Percentiles rank a stretch among this genome's conserved stretches.
Conservation (phyloP, 2,888 invertebrate species). For the Drosophila neotestacea region DNA sequence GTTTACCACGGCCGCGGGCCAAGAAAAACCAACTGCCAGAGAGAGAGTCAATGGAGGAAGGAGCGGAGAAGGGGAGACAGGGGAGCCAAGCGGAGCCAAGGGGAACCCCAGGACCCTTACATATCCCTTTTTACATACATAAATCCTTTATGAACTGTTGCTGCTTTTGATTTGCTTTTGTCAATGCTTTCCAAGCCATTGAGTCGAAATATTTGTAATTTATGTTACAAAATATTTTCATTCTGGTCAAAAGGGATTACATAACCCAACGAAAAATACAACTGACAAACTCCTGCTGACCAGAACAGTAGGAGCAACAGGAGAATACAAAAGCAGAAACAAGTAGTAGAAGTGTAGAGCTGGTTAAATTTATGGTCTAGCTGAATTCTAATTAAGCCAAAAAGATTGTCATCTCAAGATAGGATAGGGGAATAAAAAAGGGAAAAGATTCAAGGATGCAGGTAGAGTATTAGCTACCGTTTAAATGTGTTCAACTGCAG, state of each 20-base stretch:
- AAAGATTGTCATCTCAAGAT: conserved; percentile 59
- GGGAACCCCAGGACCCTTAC: conserved; percentile 25
- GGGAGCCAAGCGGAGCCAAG: background rate
- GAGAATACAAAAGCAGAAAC: background rate
- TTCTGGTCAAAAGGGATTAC: conserved; percentile 46
- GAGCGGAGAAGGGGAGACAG: background rate
- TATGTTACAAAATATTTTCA: conserved; percentile 74
- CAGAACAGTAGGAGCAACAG: background rate
- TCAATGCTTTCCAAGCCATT: conserved; percentile 17
- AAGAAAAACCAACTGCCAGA: conserved; percentile 11
- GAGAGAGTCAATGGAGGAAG: too few species aligned
- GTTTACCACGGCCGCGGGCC: conserved; percentile 63
- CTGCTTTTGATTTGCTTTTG: conserved; percentile 27
- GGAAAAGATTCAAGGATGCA: conserved; percentile 16
- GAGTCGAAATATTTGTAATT: conserved; percentile 62
- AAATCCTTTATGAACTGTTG: conserved; percentile 17
- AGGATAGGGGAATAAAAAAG: background rate
- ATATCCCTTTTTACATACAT: background rate
- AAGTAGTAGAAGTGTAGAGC: conserved; percentile 1
- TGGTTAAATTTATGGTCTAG: conserved; percentile 43
- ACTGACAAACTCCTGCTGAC: background rate
- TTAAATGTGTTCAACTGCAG: conserved; percentile 22
- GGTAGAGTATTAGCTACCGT: conserved; percentile 46
- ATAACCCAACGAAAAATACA: conserved; percentile 15
- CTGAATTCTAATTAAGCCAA: conserved; percentile 72